These are phyloP conservation scores for Tachysurus vachellii DNA, from an alignment of 2,113 vertebrate species.

Conservation along the genomic window DNA sequence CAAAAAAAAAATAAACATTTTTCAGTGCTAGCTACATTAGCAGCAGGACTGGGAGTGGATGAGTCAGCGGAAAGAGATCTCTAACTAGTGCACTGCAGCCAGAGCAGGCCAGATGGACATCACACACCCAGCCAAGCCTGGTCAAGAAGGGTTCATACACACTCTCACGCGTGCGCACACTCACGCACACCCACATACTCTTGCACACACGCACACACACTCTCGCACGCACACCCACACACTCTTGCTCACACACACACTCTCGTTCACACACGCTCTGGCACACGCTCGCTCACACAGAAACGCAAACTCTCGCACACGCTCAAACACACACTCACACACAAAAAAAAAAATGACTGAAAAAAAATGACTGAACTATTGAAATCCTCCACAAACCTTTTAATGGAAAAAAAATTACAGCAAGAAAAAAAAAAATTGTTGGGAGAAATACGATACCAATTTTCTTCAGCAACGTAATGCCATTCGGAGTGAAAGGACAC, in stretches of 20 bases:
- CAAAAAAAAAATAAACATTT: neutral
- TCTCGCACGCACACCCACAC: neutral
- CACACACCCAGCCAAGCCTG: constrained; percentile 6
- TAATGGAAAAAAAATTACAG: neutral
- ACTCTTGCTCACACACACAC: no score
- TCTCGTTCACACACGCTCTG: neutral
- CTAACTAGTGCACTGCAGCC: neutral
- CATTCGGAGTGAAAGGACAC: neutral
- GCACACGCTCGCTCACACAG: no score
- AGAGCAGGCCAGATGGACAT: constrained; percentile 17
- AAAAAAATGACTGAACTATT: neutral
- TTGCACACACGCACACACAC: no score
- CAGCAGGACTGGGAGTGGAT: neutral
- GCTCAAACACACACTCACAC: no score
- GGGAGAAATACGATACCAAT: neutral
- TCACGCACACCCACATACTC: no score
- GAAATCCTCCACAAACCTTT: neutral
- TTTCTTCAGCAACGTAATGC: neutral
- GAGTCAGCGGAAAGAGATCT: constrained; percentile 20
- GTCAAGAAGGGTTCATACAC: neutral
- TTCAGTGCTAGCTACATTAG: constrained; percentile 2
- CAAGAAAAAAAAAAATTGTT: no score
- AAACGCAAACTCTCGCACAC: no score
- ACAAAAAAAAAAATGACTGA: no score
- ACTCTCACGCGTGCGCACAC: neutral